Conservation (phyloP, 2,888 invertebrate genomes). For the Scrobipalpa costella region DNA sequence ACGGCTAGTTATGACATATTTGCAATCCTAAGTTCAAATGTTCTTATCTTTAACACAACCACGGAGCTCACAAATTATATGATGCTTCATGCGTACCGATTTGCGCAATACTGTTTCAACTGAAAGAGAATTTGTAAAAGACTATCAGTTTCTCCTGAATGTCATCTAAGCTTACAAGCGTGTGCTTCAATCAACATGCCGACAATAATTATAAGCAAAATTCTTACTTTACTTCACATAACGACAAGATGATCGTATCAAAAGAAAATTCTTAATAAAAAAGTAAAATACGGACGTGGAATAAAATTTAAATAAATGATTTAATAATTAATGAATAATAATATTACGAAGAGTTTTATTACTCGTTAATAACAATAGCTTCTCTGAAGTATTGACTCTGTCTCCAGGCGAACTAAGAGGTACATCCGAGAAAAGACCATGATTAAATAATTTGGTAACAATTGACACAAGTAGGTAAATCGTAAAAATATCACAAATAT, state of each 20-base stretch:
- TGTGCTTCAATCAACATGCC: slow-evolving; percentile 60
- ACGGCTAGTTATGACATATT: no score
- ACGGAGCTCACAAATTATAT: background rate
- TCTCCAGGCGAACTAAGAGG: slow-evolving; percentile 93
- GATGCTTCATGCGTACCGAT: slow-evolving; percentile 68
- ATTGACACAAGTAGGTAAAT: slow-evolving; percentile 41
- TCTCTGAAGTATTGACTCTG: slow-evolving; percentile 98
- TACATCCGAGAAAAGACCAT: slow-evolving; percentile 67
- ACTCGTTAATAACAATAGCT: slow-evolving; percentile 94
- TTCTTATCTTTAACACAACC: background rate
- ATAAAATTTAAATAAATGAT: slow-evolving; percentile 65
- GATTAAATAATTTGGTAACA: slow-evolving; percentile 54
- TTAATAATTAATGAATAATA: slow-evolving; percentile 53
- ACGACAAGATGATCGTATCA: slow-evolving; percentile 45
- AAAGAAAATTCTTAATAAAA: slow-evolving; percentile 44
- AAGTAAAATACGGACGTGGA: slow-evolving; percentile 57
- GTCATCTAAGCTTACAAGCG: slow-evolving; percentile 49
- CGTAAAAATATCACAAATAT: background rate
- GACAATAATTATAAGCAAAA: slow-evolving; percentile 57
- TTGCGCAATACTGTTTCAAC: slow-evolving; percentile 64
- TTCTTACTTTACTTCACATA: slow-evolving; percentile 52
- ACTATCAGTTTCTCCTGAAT: slow-evolving; percentile 46
- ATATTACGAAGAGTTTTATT: slow-evolving; percentile 82
- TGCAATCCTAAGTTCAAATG: background rate
- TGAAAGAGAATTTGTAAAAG: slow-evolving; percentile 62